phyloP scores from a whole-genome alignment of 2,888 invertebrate genomes.

The Bembecia ichneumoniformis region DNA sequence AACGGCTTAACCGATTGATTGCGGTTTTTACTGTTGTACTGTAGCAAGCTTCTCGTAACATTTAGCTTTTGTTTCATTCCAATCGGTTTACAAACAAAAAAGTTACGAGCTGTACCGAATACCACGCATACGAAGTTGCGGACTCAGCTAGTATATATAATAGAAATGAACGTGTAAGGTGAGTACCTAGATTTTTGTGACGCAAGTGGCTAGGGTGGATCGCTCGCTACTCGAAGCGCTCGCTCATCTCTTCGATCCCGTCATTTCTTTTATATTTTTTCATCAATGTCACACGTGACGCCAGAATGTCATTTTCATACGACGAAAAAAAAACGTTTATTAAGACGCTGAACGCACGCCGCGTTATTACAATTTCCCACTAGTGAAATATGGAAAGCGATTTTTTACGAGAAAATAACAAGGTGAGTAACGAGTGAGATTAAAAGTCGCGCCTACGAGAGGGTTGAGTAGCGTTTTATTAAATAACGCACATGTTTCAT shows the following conservation, averaged over 20 bases:
- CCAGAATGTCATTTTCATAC: conserved; percentile 70
- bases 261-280: conserved; percentile 71
- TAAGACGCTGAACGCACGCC: conserved; percentile 50
- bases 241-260: conserved; percentile 42
- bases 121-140: too few species aligned
- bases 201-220: background rate
- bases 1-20: too few species aligned
- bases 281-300: conserved; percentile 73
- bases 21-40: too few species aligned
- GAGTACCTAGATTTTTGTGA: too few species aligned
- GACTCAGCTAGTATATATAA: too few species aligned
- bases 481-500: background rate
- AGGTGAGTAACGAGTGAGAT: conserved; percentile 54
- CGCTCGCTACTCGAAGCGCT: background rate
- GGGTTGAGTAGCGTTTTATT: conserved; percentile 27
- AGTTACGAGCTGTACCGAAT: too few species aligned
- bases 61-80: too few species aligned
- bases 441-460: conserved; percentile 47
- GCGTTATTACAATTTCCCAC: conserved; percentile 68
- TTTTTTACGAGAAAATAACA: conserved; percentile 70
- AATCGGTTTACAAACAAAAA: too few species aligned
- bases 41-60: too few species aligned
- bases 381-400: conserved; percentile 71
- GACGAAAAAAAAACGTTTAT: conserved; percentile 68
- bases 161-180: too few species aligned